Base-by-base conservation (phyloP, 2,888 invertebrate species). In the Temnothorax ravouxi region DNA sequence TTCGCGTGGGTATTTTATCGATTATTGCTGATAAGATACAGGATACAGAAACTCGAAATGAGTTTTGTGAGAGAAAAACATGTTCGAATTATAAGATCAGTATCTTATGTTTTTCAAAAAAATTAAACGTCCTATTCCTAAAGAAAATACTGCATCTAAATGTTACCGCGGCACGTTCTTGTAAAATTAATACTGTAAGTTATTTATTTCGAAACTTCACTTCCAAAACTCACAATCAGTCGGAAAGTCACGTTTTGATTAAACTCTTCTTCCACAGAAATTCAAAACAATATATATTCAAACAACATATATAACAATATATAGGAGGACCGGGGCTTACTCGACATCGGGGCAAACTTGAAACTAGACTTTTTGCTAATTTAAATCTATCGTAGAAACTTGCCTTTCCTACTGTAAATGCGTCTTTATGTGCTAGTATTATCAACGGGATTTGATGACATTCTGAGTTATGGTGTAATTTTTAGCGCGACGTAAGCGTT, bases 1-100 rank as follows among this genome's bases (percentile, higher is more conserved):
- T 67, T n/a, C 64, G n/a, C 6, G 25, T 41, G 13, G 25, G 11
- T 50, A 72, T 44, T 77, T 64, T 29, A 66, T 69, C 18, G 79
- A 34, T 25, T 25, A 56, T n/a, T 3, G 38, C 5, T 59, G 21
- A 77, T 64, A 15, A 66, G 29, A 15, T 56, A 67, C 18, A 29
- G 3, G 3, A n/a, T 54, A 25, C 13, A 41, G 15, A 9, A 76
- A 67, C 41, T 66, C 15, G 18, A 18, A 9, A 21, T 29, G 9
- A 29, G 34, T 38, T 76, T 52, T 0, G 8, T n/a, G 18, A 29
- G 18, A 29, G n/a, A 44, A n/a, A 41, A 64, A 8, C 41, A 15
- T 15, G 21, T 64, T 44, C 41, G 8, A 41, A 21, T 44, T 66
- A 3, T 15, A 15, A 3, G 5, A 54, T 25, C 4, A 21, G 21